Evolutionary conservation across 2,113 vertebrate species (phyloP).

Genomic region (Equus przewalskii): DNA sequence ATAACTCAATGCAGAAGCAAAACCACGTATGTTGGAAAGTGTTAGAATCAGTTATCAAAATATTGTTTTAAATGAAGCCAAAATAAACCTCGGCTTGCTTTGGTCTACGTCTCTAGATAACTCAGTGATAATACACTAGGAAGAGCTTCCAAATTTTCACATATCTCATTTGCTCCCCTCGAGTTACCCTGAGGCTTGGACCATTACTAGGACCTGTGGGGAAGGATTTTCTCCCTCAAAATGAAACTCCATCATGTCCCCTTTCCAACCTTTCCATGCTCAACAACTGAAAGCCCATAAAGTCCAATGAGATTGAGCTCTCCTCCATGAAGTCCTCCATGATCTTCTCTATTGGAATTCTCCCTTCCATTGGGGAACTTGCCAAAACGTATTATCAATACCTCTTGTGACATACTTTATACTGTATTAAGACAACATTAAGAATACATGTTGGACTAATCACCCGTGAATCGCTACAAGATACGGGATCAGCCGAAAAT

Average conservation of each 20-base stretch:
- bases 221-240: neutral
- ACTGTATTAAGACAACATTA: neutral
- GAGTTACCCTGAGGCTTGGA: neutral
- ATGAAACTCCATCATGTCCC: neutral
- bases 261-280: neutral
- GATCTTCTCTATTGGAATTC: neutral
- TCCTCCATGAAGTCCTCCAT: neutral
- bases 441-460: neutral
- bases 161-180: neutral
- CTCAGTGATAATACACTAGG: neutral
- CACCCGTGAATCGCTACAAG: neutral
- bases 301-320: too few species aligned
- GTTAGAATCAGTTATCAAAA: neutral
- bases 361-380: neutral
- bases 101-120: neutral
- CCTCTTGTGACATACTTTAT: neutral
- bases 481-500: neutral
- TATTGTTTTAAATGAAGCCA: neutral
- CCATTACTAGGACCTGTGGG: fast-evolving
- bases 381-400: neutral
- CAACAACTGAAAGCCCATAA: neutral
- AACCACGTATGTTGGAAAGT: neutral
- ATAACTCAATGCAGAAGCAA: neutral
- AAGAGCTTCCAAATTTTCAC: neutral
- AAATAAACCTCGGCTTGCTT: neutral